Conservation (phyloP, 2,888 invertebrate species). For the Zootermopsis nevadensis region DNA sequence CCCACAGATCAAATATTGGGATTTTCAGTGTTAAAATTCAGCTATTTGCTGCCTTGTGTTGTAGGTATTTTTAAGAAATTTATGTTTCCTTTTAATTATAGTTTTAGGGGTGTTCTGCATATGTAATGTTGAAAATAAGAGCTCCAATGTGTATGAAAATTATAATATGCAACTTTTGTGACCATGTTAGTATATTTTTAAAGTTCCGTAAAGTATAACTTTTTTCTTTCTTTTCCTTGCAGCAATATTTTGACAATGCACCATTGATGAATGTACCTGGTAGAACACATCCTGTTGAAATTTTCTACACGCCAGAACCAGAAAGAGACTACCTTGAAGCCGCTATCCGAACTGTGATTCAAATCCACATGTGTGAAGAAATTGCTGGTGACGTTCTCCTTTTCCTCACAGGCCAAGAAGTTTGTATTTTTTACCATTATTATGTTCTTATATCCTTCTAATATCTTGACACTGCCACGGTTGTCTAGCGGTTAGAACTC, state of each 20-base stretch:
- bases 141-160: too few species aligned
- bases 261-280: constrained; percentile 99
- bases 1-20: too few species aligned
- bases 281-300: constrained; percentile 94
- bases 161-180: too few species aligned
- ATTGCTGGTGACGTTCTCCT: constrained; percentile 91
- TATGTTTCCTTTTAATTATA: too few species aligned
- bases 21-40: neutral
- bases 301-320: constrained; percentile 99
- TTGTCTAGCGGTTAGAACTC: too few species aligned
- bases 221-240: constrained; percentile 53
- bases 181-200: too few species aligned
- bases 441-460: neutral
- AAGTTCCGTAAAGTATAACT: neutral
- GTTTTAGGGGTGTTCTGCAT: too few species aligned
- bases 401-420: constrained; percentile 84
- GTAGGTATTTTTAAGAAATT: too few species aligned
- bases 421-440: constrained; percentile 55
- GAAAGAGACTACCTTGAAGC: constrained; percentile 98
- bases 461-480: too few species aligned
- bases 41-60: neutral
- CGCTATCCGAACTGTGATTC: constrained; percentile 96
- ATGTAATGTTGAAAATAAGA: too few species aligned
- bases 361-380: constrained; percentile 97
- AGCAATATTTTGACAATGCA: constrained; percentile 98